Base-by-base conservation (phyloP, 2,113 vertebrate genomes). In the Perca fluviatilis region DNA sequence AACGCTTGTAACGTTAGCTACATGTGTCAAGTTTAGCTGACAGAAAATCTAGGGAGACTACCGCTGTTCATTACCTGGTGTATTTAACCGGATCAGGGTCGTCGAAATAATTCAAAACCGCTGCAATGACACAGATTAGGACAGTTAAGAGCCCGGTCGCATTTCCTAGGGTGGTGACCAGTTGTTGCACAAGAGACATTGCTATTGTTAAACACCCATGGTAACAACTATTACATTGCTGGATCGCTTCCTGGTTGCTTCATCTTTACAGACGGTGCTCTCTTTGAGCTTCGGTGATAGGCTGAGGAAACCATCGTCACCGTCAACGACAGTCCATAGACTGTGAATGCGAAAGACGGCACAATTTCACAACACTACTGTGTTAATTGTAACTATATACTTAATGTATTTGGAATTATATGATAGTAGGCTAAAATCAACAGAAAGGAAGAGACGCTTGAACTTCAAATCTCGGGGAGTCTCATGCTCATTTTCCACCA, bases 191-290 rank as follows among this genome's bases (percentile, higher is more conserved):
- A n/a, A 58, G 63, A 78, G 5, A 14, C 43, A 67, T 25, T 0
- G 6, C 33, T 0, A 0, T 11, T 43, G 10, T 11, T 43, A 43
- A 43, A 43, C 7, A 43, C 3, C 40, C 40, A 11, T 43, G 10
- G 1, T 5, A 33, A 8, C n/a, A 53, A 18, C 13, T 19, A 1
- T 2, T 13, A 3, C 0, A 46, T 3, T 9, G 56, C 50, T 15
- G 13, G 1, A 63, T 7, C 74, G 88, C 93, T 95, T 95, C 95
- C 93, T 91, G 89, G 78, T 92, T 80, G 49, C 73, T 19, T 58
- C 25, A n/a, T n/a, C 4, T 67, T 6, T 2, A 25, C 27, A 1
- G 21, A 63, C 25, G n/a, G 7, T 5, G 33, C 25, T 23, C 33
- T 77, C 63, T 63, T 36, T 51, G 81, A 64, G 75, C 27, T 47